These are phyloP conservation scores for Melieria picta DNA, from an alignment of 2,888 invertebrate genomes.

Conservation along the genomic window DNA sequence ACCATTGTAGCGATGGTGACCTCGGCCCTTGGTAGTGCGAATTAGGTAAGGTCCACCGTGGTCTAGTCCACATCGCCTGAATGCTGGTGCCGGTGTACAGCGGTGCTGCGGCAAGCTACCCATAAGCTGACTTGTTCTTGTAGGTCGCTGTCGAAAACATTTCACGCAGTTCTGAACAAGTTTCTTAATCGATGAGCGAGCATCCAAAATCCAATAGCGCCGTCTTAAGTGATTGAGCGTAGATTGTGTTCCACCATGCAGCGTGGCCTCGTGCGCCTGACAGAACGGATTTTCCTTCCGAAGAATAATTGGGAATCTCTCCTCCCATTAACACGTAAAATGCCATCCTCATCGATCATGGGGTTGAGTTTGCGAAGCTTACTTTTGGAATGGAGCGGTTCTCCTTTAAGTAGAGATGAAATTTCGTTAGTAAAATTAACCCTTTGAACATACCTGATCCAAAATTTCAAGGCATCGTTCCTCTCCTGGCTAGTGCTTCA, in stretches of 20 bases:
- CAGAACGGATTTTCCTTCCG: not conserved
- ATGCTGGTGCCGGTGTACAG: constrained; percentile 6
- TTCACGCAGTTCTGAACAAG: constrained; percentile 19
- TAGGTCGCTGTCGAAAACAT: constrained; percentile 17
- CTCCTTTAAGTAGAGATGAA: too few relatives aligned
- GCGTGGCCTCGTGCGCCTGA: not conserved
- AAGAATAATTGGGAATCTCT: not conserved
- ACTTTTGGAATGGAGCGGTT: too few relatives aligned
- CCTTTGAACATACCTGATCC: too few relatives aligned
- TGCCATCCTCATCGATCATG: too few relatives aligned
- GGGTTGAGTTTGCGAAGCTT: too few relatives aligned
- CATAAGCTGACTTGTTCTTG: constrained; percentile 10
- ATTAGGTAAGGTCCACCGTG: too few relatives aligned
- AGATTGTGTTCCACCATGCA: not conserved
- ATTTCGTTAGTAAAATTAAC: too few relatives aligned
- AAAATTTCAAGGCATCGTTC: too few relatives aligned
- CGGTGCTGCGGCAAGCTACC: constrained; percentile 21
- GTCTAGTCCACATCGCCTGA: constrained; percentile 11
- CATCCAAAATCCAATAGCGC: constrained; percentile 21
- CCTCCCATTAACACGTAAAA: not conserved
- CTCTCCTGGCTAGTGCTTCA: too few relatives aligned
- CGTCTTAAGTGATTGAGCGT: not conserved
- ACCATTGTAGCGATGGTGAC: constrained; percentile 30
- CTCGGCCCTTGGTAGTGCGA: too few relatives aligned
- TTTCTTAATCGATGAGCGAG: constrained; percentile 15